phyloP scores from a whole-genome alignment of 2,888 invertebrate genomes.

The Poecilus cupreus region DNA sequence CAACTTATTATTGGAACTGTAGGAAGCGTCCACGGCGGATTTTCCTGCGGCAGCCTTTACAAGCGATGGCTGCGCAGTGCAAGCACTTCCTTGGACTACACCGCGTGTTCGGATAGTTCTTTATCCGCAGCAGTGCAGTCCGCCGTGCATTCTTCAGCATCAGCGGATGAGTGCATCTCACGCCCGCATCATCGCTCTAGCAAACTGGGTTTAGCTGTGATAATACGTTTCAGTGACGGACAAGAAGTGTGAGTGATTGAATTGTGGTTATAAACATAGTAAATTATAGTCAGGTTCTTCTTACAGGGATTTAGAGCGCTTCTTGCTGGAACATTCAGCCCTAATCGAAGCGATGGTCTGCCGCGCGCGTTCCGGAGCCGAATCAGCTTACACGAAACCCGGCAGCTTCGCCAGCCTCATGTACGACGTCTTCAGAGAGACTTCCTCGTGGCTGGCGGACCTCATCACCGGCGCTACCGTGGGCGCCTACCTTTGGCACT shows the following conservation, averaged over 20 bases:
- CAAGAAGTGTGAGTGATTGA: conserved; percentile 74
- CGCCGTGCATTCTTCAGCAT: conserved; percentile 60
- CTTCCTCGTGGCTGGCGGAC: conserved; percentile 77
- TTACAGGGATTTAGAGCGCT: conserved; percentile 80
- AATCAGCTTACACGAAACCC: conserved; percentile 78
- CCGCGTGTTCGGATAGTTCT: conserved; percentile 64
- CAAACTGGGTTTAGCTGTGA: conserved; percentile 81
- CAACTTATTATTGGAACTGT: neutral
- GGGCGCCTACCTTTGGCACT: conserved; percentile 67
- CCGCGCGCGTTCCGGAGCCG: conserved; percentile 80
- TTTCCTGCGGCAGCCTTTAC: conserved; percentile 74
- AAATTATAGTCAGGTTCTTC: no score
- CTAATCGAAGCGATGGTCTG: conserved; percentile 84
- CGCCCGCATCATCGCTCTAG: conserved; percentile 65
- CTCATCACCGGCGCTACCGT: conserved; percentile 67
- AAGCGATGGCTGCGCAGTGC: conserved; percentile 75
- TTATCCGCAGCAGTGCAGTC: conserved; percentile 61
- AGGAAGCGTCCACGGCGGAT: conserved; percentile 63
- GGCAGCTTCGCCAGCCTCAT: conserved; percentile 74
- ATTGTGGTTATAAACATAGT: no score
- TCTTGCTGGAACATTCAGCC: conserved; percentile 87
- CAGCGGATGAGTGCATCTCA: conserved; percentile 62
- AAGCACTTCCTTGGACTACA: conserved; percentile 75
- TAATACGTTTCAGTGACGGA: conserved; percentile 76
- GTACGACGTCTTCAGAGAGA: conserved; percentile 73